Percentiles rank a stretch among this genome's conserved stretches.
Evolutionary conservation across 2,888 invertebrate species (phyloP).

Genomic region (Drosophila pseudotakahashii): DNA sequence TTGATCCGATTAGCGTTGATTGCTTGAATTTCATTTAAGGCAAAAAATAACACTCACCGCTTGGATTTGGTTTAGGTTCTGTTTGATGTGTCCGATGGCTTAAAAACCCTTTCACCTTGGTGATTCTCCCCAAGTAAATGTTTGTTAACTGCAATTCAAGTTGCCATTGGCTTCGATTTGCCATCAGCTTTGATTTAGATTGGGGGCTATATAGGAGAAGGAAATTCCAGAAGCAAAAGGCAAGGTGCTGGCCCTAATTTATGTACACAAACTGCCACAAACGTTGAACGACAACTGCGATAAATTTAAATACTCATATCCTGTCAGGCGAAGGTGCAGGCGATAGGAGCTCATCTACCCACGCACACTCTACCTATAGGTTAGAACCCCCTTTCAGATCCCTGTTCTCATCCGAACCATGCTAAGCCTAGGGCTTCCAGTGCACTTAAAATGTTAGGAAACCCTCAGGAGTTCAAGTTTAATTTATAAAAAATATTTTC

Average conservation of each 20-base stretch:
- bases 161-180: slow-evolving; percentile 37
- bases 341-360: slow-evolving; percentile 46
- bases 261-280: slow-evolving; percentile 59
- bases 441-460: slow-evolving; percentile 7
- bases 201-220: neutral
- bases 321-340: slow-evolving; percentile 46
- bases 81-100: slow-evolving; percentile 55
- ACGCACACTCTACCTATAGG: neutral
- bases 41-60: slow-evolving; percentile 28
- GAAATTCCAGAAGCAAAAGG: neutral
- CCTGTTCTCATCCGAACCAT: too few species aligned
- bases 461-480: too few species aligned
- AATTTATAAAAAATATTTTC: too few species aligned
- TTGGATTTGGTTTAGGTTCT: slow-evolving; percentile 16
- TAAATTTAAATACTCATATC: slow-evolving; percentile 77
- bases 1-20: slow-evolving; percentile 77
- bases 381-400: neutral
- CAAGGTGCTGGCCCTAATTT: slow-evolving; percentile 54
- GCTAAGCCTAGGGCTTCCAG: neutral
- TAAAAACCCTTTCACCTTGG: slow-evolving; percentile 29
- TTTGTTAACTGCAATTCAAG: slow-evolving; percentile 33
- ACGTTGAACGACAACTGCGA: slow-evolving; percentile 58
- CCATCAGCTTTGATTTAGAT: slow-evolving; percentile 17
- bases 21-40: slow-evolving; percentile 67
- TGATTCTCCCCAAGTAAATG: slow-evolving; percentile 18